A percentile compares a stretch with the other conserved stretches of the same genome.
phyloP scores from a whole-genome alignment of 2,797 vertebrate genomes.

The Myotis daubentonii region DNA sequence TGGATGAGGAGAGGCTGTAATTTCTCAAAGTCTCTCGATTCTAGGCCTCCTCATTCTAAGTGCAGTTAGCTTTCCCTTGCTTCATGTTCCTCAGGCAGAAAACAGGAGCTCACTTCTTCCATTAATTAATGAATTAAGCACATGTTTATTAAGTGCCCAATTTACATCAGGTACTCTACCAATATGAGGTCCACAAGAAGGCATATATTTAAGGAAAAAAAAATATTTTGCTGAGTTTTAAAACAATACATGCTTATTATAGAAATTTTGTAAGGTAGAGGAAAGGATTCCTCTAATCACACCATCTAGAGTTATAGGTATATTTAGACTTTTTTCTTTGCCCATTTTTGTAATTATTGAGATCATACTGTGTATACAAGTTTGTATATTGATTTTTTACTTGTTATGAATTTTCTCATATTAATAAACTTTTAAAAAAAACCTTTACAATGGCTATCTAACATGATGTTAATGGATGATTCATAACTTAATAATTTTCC shows the following conservation, averaged over 20 bases:
- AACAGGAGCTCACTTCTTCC: background rate
- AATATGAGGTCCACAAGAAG: background rate
- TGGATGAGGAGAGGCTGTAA: background rate
- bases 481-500: too few species aligned
- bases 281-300: background rate
- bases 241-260: background rate
- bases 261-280: background rate
- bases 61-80: background rate
- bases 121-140: background rate
- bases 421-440: background rate
- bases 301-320: background rate
- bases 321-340: background rate
- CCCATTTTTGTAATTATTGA: background rate
- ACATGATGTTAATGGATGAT: too few species aligned
- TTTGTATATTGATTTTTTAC: background rate
- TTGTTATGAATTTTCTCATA: background rate
- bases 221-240: background rate
- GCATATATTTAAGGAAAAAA: background rate
- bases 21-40: background rate
- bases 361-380: background rate
- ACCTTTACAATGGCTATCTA: background rate
- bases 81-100: background rate
- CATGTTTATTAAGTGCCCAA: background rate
- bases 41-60: background rate
- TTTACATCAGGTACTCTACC: background rate